Percentiles rank a stretch among this genome's conserved stretches.
These are phyloP conservation scores for Alloscopus bannaensis DNA, from an alignment of 2,888 invertebrate genomes.

Conservation along the genomic window DNA sequence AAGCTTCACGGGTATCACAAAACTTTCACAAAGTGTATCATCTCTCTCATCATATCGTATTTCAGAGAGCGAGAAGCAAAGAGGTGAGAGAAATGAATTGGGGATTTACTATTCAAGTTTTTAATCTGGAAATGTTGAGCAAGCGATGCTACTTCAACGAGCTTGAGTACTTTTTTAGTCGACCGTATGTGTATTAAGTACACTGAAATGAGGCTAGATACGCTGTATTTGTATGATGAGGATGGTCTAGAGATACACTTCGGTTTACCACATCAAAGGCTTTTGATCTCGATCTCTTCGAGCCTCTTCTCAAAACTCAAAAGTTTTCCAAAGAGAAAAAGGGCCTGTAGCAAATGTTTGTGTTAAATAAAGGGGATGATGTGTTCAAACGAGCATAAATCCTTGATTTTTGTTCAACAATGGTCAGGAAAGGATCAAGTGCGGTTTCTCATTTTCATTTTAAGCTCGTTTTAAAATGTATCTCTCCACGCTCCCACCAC, in stretches of 20 bases:
- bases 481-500: background rate
- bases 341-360: no score
- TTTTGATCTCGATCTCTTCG: background rate
- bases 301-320: no score
- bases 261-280: conserved; percentile 50
- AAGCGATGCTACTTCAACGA: no score
- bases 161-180: conserved; percentile 23
- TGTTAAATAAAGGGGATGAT: no score
- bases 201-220: background rate
- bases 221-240: conserved; percentile 9
- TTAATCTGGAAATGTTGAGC: conserved; percentile 18
- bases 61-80: background rate
- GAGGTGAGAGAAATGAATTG: conserved; percentile 38
- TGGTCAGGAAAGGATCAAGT: conserved; percentile 50
- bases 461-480: background rate
- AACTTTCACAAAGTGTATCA: no score
- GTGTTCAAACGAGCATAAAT: conserved; percentile 29
- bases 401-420: conserved; percentile 39
- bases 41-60: conserved; percentile 19
- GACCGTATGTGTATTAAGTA: background rate
- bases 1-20: no score
- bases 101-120: conserved; percentile 21
- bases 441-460: conserved; percentile 24
- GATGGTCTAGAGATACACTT: conserved; percentile 12
- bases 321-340: no score